Evolutionary conservation across 2,888 invertebrate genomes (phyloP).

Genomic region (Lepidocyrtinus sp.): DNA sequence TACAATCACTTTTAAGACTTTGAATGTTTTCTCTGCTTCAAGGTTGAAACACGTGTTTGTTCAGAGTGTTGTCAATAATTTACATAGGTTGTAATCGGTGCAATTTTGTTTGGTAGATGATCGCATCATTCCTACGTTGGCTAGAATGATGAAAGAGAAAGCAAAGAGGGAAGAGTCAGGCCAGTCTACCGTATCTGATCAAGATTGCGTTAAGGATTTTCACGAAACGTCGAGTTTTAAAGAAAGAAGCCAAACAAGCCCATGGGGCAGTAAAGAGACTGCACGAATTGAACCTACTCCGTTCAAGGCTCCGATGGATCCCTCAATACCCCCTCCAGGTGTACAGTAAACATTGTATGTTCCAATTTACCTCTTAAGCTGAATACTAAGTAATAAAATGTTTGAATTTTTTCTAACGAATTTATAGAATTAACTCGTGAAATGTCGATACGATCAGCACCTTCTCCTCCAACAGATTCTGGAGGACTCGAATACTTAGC

Average conservation of each 20-base stretch:
- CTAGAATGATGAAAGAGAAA: conserved; percentile 20
- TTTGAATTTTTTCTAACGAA: neutral
- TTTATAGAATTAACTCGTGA: conserved; percentile 21
- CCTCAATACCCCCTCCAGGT: neutral
- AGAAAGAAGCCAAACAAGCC: neutral
- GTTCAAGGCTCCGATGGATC: neutral
- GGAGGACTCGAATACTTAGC: conserved; percentile 27
- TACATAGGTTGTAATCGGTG: neutral
- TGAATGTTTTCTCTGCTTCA: no score
- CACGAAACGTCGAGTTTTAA: no score
- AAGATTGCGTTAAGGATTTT: neutral
- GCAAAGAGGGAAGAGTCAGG: neutral
- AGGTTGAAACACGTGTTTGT: neutral
- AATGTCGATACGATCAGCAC: conserved; percentile 45
- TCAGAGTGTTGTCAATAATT: neutral
- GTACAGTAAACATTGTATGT: neutral
- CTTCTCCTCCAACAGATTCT: conserved; percentile 15
- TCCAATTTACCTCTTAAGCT: no score
- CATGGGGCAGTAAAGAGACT: neutral
- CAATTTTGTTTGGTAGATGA: conserved; percentile 36
- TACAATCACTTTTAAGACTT: neutral
- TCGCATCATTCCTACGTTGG: conserved; percentile 38
- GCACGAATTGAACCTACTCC: neutral
- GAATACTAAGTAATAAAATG: no score
- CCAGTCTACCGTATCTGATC: neutral